phyloP scores from a whole-genome alignment of 2,888 invertebrate species.

The Achlya flavicornis region DNA sequence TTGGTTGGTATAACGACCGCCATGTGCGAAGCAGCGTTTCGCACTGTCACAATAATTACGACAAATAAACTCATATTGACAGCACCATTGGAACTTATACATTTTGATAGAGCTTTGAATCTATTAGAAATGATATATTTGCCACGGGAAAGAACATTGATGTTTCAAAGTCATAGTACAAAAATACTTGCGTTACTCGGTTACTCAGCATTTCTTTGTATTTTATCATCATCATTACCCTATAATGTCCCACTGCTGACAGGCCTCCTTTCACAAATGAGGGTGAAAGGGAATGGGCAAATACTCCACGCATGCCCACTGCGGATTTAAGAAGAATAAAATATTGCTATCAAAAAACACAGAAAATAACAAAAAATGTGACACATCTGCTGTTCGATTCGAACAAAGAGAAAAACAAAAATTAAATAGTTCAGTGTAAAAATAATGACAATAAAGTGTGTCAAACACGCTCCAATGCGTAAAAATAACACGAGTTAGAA shows the following conservation, averaged over 20 bases:
- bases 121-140: conserved; percentile 7
- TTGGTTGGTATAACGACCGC: conserved; percentile 17
- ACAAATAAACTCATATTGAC: conserved; percentile 60
- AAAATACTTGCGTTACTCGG: no score
- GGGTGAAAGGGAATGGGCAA: no score
- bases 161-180: no score
- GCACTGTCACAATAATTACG: conserved; percentile 70
- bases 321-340: no score
- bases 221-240: no score
- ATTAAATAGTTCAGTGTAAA: not conserved
- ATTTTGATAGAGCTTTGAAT: conserved; percentile 28
- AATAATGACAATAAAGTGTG: conserved; percentile 3
- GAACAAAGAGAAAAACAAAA: not conserved
- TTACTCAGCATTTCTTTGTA: no score
- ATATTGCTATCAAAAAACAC: not conserved
- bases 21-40: conserved; percentile 38
- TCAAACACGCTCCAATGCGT: not conserved
- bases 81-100: conserved; percentile 46
- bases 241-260: no score
- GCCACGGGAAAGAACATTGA: no score
- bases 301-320: no score
- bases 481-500: not conserved
- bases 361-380: no score
- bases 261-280: no score
- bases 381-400: not conserved